Evolutionary conservation across 2,113 vertebrate genomes (phyloP).

Genomic region (Oreochromis niloticus): DNA sequence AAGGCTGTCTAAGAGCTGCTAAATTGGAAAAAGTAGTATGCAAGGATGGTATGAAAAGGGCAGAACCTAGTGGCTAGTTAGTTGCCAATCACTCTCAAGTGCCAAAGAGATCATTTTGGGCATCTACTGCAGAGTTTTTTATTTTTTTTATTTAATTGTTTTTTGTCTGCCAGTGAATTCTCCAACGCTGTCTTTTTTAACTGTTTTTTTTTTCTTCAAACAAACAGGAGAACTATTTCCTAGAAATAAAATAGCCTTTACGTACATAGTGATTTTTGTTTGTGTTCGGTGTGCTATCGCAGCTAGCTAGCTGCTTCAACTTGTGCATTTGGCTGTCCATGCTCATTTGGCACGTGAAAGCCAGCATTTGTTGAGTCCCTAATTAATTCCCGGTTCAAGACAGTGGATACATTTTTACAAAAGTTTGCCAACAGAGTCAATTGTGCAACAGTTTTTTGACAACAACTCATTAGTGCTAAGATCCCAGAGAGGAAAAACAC

Average conservation of each 20-base stretch:
- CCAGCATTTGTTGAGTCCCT: constrained; percentile 33
- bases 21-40: constrained; percentile 23
- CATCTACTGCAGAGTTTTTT: neutral
- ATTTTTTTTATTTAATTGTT: neutral
- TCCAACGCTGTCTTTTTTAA: constrained; percentile 16
- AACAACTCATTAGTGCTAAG: neutral
- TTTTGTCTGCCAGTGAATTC: constrained; percentile 23
- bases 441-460: constrained; percentile 62
- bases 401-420: constrained; percentile 5
- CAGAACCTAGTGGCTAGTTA: neutral
- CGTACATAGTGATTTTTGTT: constrained; percentile 25
- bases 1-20: neutral
- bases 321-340: constrained; percentile 56
- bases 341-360: constrained; percentile 4
- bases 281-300: constrained; percentile 50
- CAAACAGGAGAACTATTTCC: constrained; percentile 29
- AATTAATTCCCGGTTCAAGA: constrained; percentile 32
- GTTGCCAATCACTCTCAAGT: constrained; percentile 60
- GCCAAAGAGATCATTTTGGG: constrained; percentile 66
- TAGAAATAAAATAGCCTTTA: constrained; percentile 48
- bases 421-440: constrained; percentile 63
- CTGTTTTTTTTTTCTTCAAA: neutral
- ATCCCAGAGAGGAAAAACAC: constrained; percentile 6
- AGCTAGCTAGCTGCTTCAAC: constrained; percentile 44
- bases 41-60: neutral